Conservation (phyloP, 2,888 invertebrate species). For the Euzetes globulus region DNA sequence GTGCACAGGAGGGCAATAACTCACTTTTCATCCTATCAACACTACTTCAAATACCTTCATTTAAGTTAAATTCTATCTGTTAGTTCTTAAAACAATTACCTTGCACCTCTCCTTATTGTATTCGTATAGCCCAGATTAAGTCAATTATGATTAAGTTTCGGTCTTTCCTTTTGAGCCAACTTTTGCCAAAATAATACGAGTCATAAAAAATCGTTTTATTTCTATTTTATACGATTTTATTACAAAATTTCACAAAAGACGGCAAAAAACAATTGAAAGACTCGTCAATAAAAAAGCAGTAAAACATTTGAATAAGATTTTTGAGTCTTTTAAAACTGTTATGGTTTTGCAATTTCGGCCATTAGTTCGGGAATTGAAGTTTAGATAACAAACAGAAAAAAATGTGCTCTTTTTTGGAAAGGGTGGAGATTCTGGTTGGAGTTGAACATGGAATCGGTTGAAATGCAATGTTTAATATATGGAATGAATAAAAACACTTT, state of each 20-base stretch:
- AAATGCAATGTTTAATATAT: background rate
- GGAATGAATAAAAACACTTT: background rate
- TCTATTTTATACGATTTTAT: background rate
- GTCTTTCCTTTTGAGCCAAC: background rate
- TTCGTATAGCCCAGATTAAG: too few species aligned
- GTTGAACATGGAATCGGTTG: background rate
- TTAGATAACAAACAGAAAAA: background rate
- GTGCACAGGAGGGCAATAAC: too few species aligned
- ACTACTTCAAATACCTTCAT: too few species aligned
- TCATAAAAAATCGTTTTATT: background rate
- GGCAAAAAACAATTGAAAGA: background rate
- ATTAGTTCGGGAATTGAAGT: background rate
- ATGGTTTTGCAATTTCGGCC: too few species aligned
- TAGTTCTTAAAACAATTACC: too few species aligned
- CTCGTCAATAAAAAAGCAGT: background rate
- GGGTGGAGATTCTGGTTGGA: slow-evolving; percentile 18
- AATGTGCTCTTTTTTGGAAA: background rate
- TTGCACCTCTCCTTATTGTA: too few species aligned
- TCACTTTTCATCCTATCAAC: too few species aligned
- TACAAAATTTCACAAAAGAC: slow-evolving; percentile 4
- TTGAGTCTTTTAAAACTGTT: too few species aligned
- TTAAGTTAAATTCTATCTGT: too few species aligned
- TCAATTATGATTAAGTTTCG: background rate
- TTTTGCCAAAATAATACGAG: background rate
- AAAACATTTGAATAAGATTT: background rate